Conservation (phyloP, 2,113 vertebrate species). For the Erpornis zantholeuca region DNA sequence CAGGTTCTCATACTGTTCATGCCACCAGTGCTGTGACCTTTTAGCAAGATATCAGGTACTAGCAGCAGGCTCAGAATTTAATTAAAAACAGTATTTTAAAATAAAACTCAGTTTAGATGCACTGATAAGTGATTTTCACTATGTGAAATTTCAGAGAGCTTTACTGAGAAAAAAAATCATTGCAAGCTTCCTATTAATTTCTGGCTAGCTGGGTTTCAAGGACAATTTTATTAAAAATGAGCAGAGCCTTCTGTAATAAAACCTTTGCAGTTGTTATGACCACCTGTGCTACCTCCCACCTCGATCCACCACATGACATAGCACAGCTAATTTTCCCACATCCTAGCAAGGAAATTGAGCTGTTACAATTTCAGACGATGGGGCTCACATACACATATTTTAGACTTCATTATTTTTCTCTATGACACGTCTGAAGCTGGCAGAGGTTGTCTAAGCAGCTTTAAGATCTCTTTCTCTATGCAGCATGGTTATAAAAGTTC, state of each 20-base stretch:
- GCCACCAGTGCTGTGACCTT: constrained; percentile 41
- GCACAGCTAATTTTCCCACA: constrained; percentile 24
- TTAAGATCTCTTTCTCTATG: not conserved
- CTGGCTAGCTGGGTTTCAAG: constrained; percentile 45
- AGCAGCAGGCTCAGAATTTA: constrained; percentile 48
- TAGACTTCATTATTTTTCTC: constrained; percentile 21
- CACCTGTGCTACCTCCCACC: constrained; percentile 39
- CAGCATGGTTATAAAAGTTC: not conserved
- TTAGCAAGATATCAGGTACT: constrained; percentile 37
- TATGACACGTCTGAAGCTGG: not conserved
- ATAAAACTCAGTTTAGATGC: constrained; percentile 34
- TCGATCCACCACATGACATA: not conserved
- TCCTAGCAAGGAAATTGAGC: constrained; percentile 25
- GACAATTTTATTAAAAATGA: constrained; percentile 63
- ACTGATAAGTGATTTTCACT: constrained; percentile 32
- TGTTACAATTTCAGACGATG: not conserved
- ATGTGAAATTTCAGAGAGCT: constrained; percentile 9
- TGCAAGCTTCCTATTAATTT: constrained; percentile 44
- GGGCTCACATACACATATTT: not conserved
- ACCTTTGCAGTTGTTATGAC: constrained; percentile 36
- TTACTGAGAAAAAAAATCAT: constrained; percentile 1
- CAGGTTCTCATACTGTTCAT: constrained; percentile 25
- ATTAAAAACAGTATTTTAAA: constrained; percentile 63
- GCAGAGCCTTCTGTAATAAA: constrained; percentile 31
- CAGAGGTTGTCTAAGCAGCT: not conserved